phyloP scores from a whole-genome alignment of 1,140 invertebrate genomes.

The Diorhabda carinulata region DNA sequence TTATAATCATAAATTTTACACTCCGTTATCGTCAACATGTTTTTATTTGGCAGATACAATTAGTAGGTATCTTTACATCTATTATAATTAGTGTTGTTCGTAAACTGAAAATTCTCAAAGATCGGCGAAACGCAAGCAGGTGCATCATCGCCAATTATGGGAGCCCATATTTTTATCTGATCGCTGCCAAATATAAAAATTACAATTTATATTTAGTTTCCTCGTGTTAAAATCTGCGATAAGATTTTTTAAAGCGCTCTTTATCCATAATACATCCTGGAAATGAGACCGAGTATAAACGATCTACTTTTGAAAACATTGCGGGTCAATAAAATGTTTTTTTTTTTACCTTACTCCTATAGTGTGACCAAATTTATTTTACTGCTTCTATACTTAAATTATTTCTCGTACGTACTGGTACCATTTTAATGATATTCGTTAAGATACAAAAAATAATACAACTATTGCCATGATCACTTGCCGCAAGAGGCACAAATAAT shows the following conservation, averaged over 20 bases:
- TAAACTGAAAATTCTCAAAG: conserved; percentile 8
- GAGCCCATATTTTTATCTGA: conserved; percentile 1
- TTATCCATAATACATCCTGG: conserved; percentile 8
- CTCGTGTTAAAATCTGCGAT: conserved; percentile 12
- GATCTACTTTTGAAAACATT: neutral
- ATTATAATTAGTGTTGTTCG: conserved; percentile 6
- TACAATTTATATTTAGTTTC: conserved; percentile 10
- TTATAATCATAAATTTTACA: neutral
- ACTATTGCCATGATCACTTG: too few relatives aligned
- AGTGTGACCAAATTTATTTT: too few relatives aligned
- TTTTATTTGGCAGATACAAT: conserved; percentile 9
- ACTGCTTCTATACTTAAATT: too few relatives aligned
- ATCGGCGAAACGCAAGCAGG: conserved; percentile 15
- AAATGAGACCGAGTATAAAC: neutral
- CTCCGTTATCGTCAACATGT: neutral
- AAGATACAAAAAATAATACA: too few relatives aligned
- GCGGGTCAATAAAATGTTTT: too few relatives aligned
- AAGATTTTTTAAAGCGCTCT: conserved; percentile 12
- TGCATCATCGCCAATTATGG: conserved; percentile 12
- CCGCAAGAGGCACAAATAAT: too few relatives aligned
- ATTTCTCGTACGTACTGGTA: too few relatives aligned
- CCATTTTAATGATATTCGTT: too few relatives aligned
- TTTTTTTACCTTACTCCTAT: too few relatives aligned
- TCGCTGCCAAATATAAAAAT: conserved; percentile 9
- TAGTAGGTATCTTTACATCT: conserved; percentile 7